A percentile compares a stretch with the other conserved stretches of the same genome.
phyloP scores from a whole-genome alignment of 1,140 invertebrate genomes.

The Drosophila hydei region DNA sequence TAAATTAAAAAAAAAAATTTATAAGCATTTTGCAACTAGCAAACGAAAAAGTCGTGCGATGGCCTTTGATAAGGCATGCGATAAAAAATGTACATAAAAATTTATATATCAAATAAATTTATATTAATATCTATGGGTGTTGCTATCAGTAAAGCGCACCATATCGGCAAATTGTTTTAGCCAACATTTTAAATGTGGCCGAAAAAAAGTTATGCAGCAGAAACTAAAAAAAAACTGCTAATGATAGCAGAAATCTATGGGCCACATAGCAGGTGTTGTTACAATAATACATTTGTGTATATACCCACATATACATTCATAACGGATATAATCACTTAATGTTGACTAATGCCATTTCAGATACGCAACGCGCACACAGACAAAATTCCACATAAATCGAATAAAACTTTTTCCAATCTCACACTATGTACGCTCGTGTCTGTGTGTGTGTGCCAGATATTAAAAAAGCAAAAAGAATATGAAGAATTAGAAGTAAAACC shows the following conservation, averaged over 20 bases:
- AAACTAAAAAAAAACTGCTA: slow-evolving; percentile 37
- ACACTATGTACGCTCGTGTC: not conserved
- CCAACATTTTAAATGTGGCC: slow-evolving; percentile 8
- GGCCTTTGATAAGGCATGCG: slow-evolving; percentile 31
- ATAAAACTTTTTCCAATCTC: slow-evolving; percentile 5
- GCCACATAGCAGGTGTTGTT: slow-evolving; percentile 3
- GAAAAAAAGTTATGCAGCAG: slow-evolving; percentile 23
- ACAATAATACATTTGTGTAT: not conserved
- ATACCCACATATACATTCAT: not conserved
- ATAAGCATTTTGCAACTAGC: slow-evolving; percentile 1
- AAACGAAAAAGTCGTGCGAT: not conserved
- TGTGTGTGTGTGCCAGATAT: slow-evolving; percentile 12
- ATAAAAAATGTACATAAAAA: slow-evolving; percentile 38
- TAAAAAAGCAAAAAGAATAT: not conserved
- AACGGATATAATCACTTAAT: slow-evolving; percentile 32
- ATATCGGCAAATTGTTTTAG: slow-evolving; percentile 28
- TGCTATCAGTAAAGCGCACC: slow-evolving; percentile 15
- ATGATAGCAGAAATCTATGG: slow-evolving; percentile 43
- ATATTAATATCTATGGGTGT: slow-evolving; percentile 1
- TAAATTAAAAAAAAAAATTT: too few relatives aligned
- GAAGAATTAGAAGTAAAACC: not conserved
- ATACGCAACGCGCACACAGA: slow-evolving; percentile 16
- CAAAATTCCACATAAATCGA: slow-evolving; percentile 29
- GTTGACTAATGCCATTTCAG: slow-evolving; percentile 55
- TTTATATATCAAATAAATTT: slow-evolving; percentile 10